A percentile compares a stretch with the other conserved stretches of the same genome.
Conservation (phyloP, 2,113 vertebrate genomes). For the Perca fluviatilis region DNA sequence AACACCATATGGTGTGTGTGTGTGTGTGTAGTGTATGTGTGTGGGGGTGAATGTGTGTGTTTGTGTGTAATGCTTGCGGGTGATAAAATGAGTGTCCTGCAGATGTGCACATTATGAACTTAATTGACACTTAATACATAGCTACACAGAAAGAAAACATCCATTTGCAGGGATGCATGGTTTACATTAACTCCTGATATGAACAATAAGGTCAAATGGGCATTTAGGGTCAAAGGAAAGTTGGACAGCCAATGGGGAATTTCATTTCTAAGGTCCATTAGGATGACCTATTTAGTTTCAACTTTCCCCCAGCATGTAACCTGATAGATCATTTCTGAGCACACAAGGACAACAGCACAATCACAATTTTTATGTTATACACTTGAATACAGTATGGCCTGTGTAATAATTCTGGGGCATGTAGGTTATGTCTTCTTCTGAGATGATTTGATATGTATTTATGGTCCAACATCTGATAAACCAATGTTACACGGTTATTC, state of each 20-base stretch:
- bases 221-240: constrained; percentile 56
- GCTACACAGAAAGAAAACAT: background rate
- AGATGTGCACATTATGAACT: constrained; percentile 1
- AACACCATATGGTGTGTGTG: constrained; percentile 43
- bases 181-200: constrained; percentile 21
- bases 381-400: background rate
- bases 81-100: background rate
- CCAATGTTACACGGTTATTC: background rate
- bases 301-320: constrained; percentile 6
- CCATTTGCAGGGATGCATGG: too few species aligned
- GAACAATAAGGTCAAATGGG: constrained; percentile 25
- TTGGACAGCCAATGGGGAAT: constrained; percentile 14
- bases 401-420: background rate
- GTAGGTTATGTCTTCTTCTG: background rate
- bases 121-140: background rate
- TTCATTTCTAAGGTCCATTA: constrained; percentile 27
- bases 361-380: background rate
- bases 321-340: constrained; percentile 22
- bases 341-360: background rate
- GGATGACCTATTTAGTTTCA: constrained; percentile 40
- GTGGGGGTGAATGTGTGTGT: background rate
- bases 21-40: constrained; percentile 9
- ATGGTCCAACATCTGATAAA: background rate
- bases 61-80: background rate
- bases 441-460: background rate